phyloP scores from a whole-genome alignment of 37 sponge, comb jelly and placozoan genomes.

The Beroe forskalii region DNA sequence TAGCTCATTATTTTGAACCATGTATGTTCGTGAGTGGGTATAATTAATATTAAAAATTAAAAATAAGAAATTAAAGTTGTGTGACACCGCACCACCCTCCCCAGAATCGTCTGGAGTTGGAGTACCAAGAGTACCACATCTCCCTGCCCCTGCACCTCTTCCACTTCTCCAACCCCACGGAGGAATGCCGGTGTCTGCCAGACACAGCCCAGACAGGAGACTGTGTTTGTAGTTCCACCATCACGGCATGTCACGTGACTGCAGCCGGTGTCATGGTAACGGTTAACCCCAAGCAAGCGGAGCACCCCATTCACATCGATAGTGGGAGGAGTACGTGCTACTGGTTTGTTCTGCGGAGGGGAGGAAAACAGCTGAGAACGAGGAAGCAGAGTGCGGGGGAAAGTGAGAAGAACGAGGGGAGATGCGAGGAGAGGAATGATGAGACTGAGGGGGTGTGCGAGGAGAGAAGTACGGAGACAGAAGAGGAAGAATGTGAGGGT shows the following conservation, averaged over 20 bases:
- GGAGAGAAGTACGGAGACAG: no score
- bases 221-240: constrained; percentile 39
- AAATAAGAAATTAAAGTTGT: no score
- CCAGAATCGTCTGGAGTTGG: constrained; percentile 22
- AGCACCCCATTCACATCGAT: not conserved
- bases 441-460: no score
- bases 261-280: constrained; percentile 15
- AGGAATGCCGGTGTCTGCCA: not conserved
- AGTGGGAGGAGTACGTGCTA: not conserved
- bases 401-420: no score
- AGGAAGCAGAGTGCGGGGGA: not conserved
- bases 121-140: not conserved
- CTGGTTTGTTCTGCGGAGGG: not conserved
- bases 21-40: no score
- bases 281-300: not conserved
- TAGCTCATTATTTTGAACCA: no score
- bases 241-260: constrained; percentile 26
- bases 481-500: no score
- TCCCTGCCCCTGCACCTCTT: not conserved
- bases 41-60: no score
- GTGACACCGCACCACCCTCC: not conserved
- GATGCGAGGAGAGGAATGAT: no score
- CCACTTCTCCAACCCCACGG: not conserved
- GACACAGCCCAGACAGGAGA: not conserved
- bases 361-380: not conserved